Conservation (phyloP, 1,140 invertebrate species). For the Vanessa atalanta region DNA sequence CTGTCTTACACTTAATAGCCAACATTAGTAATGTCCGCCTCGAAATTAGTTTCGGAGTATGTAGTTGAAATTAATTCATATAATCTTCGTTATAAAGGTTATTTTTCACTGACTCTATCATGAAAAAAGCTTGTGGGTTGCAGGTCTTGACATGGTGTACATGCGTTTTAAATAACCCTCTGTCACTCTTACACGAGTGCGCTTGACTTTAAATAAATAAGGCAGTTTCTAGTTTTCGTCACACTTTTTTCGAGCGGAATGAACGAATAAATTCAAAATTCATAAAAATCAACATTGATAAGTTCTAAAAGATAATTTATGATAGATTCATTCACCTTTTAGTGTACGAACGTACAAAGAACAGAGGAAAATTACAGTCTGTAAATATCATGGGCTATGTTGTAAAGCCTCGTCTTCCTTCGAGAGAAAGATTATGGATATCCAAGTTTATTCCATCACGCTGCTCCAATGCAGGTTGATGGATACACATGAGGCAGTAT, state of each 20-base stretch:
- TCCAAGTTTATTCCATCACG: too few species aligned
- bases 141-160: background rate
- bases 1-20: background rate
- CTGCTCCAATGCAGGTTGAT: too few species aligned
- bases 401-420: too few species aligned
- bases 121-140: background rate
- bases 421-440: too few species aligned
- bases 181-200: constrained; percentile 1
- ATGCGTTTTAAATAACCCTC: constrained; percentile 6
- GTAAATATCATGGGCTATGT: too few species aligned
- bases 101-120: background rate
- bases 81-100: background rate
- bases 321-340: too few species aligned
- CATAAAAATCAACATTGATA: background rate
- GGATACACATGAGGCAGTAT: too few species aligned
- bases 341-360: too few species aligned
- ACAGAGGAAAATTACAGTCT: too few species aligned
- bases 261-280: background rate
- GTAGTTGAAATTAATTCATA: background rate
- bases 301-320: background rate
- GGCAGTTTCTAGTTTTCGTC: background rate
- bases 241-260: background rate
- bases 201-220: constrained; percentile 11
- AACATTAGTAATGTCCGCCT: constrained; percentile 1
- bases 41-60: background rate